Evolutionary conservation across 2,888 invertebrate species (phyloP), one percentile per base, ranked within the genome.

Genomic region (Neocrepidodera transversa): DNA sequence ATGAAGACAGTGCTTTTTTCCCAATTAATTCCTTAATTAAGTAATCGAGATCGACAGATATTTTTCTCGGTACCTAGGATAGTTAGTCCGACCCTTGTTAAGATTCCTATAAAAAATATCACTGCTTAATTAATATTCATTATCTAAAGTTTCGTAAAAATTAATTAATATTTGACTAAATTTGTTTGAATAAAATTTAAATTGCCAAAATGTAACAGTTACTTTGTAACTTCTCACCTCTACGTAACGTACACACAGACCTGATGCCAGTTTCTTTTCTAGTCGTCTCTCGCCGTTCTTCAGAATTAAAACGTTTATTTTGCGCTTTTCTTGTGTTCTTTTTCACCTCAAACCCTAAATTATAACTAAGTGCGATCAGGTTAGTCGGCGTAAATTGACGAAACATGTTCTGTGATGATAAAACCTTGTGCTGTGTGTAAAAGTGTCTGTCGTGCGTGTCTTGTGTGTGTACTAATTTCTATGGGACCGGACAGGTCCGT

Each of bases 301-400:
- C 56, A 51, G 42, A 54, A 64, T 60, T 62, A 47, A 59, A 59
- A 16, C 61, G 61, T 62, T 53, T 58, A 28, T 60, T 52, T 51
- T 58, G 28, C 45, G 26, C 26, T 47, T 58, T 56, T 56, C 14
- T 52, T 35, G 38, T 35, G 38, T 48, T 52, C 17, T 47, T 45
- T 45, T 38, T 23, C 26, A 23, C 45, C 26, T 48, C 53, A 50
- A 36, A 42, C 45, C 47, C 50, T 40, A 54, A 55, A 58, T 54
- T 53, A 53, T 30, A 50, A 49, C 42, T 56, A 56, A 56, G 56
- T 56, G 49, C 55, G 49, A 49, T 49, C 56, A 38, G 28, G 49
- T 56, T 49, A 40, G 47, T 28, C 30, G 51, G 17, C 14, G 43
- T 18, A 40, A 51, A 58, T 48, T 40, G 56, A 38, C 35, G 18